A percentile compares a stretch with the other conserved stretches of the same genome.
Evolutionary conservation across 2,888 invertebrate genomes (phyloP).

Genomic region (Rotaria macrura): DNA sequence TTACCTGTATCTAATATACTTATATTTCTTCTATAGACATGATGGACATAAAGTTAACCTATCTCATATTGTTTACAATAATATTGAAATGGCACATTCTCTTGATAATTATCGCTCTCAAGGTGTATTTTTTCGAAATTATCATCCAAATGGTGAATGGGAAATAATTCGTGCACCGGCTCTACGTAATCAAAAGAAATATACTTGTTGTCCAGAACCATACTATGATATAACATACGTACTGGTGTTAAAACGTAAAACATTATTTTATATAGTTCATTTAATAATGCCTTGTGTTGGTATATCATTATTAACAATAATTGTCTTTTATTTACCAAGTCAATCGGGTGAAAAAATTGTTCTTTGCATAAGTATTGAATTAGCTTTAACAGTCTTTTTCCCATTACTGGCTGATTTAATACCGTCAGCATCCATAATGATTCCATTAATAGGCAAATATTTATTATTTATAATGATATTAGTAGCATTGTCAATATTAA

Average conservation of each 20-base stretch:
- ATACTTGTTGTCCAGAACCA: constrained; percentile 86
- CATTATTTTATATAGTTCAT: constrained; percentile 74
- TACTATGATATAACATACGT: constrained; percentile 92
- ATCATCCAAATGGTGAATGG: constrained; percentile 34
- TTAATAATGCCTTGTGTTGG: constrained; percentile 64
- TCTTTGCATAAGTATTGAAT: constrained; percentile 91
- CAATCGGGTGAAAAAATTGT: constrained; percentile 98
- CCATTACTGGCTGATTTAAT: constrained; percentile 86
- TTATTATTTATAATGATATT: constrained; percentile 96
- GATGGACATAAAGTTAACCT: constrained; percentile 30
- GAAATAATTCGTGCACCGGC: constrained; percentile 38
- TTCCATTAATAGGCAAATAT: constrained; percentile 60
- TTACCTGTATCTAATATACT: too few species aligned
- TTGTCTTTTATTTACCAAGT: constrained; percentile 91
- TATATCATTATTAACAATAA: constrained; percentile 84
- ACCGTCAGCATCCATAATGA: constrained; percentile 83
- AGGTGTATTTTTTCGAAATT: constrained; percentile 29
- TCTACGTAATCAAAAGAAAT: constrained; percentile 51
- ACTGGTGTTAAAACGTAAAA: constrained; percentile 84
- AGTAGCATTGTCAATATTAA: constrained; percentile 86
- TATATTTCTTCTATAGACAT: constrained; percentile 27
- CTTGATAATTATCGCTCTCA: constrained; percentile 30
- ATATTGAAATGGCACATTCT: constrained; percentile 40
- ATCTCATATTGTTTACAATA: constrained; percentile 46
- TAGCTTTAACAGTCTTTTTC: constrained; percentile 97